Base-by-base conservation (phyloP, 2,888 invertebrate species). In the Homarus gammarus region DNA sequence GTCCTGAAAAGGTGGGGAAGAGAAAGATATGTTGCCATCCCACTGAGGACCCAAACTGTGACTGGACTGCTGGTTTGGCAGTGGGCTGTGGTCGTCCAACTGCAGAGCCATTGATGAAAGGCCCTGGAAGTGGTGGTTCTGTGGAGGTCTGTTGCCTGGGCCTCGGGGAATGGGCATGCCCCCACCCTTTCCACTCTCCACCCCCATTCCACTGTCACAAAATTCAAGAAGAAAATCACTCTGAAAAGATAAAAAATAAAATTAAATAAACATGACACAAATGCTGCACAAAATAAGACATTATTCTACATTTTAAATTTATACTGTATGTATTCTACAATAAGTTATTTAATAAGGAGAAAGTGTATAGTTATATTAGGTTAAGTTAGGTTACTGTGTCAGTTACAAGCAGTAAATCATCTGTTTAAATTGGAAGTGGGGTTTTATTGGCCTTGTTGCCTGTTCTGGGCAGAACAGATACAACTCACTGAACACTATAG, bases 141-240 rank as follows among this genome's bases (percentile, higher is more conserved):
- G 70, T 22, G 72, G 31, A 31, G 70, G 31, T 68, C 88, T 75
- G 82, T 82, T 88, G 5, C 88, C 83, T 44, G 82, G 91, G 10
- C 83, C 85, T n/a, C 91, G 75, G 36, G 91, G 91, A 64, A 91
- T 91, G 70, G 91, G 91, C 31, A 91, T 82, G 15, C 91, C 91
- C n/a, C 87, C 84, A 33, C 78, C 61, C 49, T 83, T 81, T 33
- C 79, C 61, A 38, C 81, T 68, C 31, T 85, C 84, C 31, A 64
- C 49, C 36, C 33, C 77, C 84, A 85, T 84, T 40, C 78, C 56
- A 77, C 70, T 78, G 49, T 91, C 90, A 70, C 83, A 81, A 88
- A 90, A 91, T 31, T 91, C 91, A 10, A 90, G 49, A 40, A 90
- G 81, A 40, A 90, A 91, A 81, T 91, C 91, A 79, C 90, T 87